Percentiles rank a stretch among this genome's conserved stretches.
phyloP scores from a whole-genome alignment of 2,888 invertebrate species.

The Acrocyrtus sp. region DNA sequence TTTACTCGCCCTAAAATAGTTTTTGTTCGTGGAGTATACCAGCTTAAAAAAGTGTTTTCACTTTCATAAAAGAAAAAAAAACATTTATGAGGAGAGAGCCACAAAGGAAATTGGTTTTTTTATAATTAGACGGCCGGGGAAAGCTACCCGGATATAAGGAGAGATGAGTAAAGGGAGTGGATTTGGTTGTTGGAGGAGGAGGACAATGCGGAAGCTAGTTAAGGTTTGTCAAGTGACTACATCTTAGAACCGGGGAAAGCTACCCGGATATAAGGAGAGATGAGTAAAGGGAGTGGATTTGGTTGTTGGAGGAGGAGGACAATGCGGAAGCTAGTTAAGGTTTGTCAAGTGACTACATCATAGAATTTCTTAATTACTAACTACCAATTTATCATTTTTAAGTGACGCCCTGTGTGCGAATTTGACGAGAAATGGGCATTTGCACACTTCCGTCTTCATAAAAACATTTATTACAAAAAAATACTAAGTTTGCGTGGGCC shows the following conservation, averaged over 20 bases:
- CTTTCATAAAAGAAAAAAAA: no score
- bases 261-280: slow-evolving; percentile 7
- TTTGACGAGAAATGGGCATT: background rate
- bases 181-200: slow-evolving; percentile 21
- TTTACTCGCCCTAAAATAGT: no score
- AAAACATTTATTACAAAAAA: background rate
- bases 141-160: slow-evolving; percentile 6
- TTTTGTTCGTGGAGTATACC: no score
- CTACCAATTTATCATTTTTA: background rate
- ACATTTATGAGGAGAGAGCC: no score
- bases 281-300: slow-evolving; percentile 9
- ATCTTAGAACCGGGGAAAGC: no score
- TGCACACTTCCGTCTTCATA: background rate
- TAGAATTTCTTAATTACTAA: no score
- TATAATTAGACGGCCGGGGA: no score
- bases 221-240: slow-evolving; percentile 23
- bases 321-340: slow-evolving; percentile 14
- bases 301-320: slow-evolving; percentile 23
- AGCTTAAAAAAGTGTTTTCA: no score
- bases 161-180: slow-evolving; percentile 7
- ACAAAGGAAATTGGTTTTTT: no score
- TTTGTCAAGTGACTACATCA: no score
- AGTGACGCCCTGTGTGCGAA: background rate
- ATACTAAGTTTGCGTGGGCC: background rate
- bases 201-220: slow-evolving; percentile 7